Conservation (phyloP, 2,113 vertebrate genomes). For the Boleophthalmus pectinirostris region DNA sequence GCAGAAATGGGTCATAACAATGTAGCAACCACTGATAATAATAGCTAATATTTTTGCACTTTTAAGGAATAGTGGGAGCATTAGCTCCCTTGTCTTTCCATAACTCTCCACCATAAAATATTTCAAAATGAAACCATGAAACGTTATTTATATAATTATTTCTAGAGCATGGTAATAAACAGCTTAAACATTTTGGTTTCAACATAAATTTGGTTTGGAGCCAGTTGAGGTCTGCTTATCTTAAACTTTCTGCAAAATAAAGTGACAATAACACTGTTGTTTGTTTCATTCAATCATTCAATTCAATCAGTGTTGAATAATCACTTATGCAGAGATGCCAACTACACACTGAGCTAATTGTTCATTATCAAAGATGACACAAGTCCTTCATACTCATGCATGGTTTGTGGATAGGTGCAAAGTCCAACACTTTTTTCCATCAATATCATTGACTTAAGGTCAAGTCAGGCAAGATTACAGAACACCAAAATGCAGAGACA, state of each 20-base stretch:
- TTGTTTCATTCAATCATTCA: too few relatives aligned
- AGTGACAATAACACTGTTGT: slow-evolving; percentile 9
- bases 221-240: slow-evolving; percentile 7
- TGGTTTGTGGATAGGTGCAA: background rate
- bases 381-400: background rate
- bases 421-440: background rate
- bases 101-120: background rate
- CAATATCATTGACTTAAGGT: background rate
- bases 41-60: background rate
- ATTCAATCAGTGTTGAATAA: slow-evolving; percentile 17
- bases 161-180: background rate
- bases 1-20: background rate
- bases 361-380: background rate
- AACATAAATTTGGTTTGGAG: background rate
- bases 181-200: background rate
- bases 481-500: background rate
- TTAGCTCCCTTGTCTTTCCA: background rate
- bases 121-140: background rate
- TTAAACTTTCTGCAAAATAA: background rate
- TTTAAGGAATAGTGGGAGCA: background rate
- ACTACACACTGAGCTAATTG: background rate
- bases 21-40: background rate
- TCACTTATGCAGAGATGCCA: background rate
- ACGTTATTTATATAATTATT: background rate
- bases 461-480: background rate